Conservation (phyloP, 2,888 invertebrate species). For the Zygogramma bicolorata region DNA sequence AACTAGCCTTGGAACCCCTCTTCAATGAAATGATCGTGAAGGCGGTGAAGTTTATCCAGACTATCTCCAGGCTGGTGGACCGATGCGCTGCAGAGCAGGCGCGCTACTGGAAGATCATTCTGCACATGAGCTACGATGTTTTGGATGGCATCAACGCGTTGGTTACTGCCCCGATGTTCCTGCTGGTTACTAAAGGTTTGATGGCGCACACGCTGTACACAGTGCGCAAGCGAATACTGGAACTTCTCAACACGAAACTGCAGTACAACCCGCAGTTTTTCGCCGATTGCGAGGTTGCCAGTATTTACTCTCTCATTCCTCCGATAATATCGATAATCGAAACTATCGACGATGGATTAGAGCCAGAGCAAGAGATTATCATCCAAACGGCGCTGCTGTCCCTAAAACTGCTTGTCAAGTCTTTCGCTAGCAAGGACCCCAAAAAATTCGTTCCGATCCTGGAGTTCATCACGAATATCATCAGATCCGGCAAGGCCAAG, state of each 20-base stretch:
- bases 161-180: constrained; percentile 83
- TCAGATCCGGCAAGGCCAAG: constrained; percentile 68
- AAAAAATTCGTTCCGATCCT: constrained; percentile 79
- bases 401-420: constrained; percentile 84
- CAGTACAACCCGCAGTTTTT: constrained; percentile 76
- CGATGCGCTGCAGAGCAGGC: constrained; percentile 71
- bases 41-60: constrained; percentile 76
- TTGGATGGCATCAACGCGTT: constrained; percentile 85
- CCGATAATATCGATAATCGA: constrained; percentile 74
- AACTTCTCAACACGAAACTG: constrained; percentile 85
- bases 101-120: constrained; percentile 87
- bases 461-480: constrained; percentile 75
- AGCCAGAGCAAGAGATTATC: constrained; percentile 75
- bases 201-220: constrained; percentile 77
- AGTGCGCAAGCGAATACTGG: constrained; percentile 85
- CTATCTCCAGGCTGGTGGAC: constrained; percentile 74
- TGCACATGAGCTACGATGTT: constrained; percentile 83
- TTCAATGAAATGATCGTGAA: constrained; percentile 80
- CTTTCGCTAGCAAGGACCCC: constrained; percentile 76
- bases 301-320: constrained; percentile 72
- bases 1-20: constrained; percentile 70
- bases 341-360: constrained; percentile 59
- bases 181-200: constrained; percentile 81
- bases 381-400: constrained; percentile 88
- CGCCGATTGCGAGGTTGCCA: constrained; percentile 64